A percentile compares a stretch with the other conserved stretches of the same genome.
These are phyloP conservation scores for Ferrisia virgata DNA, from an alignment of 2,888 invertebrate genomes.

Conservation along the genomic window DNA sequence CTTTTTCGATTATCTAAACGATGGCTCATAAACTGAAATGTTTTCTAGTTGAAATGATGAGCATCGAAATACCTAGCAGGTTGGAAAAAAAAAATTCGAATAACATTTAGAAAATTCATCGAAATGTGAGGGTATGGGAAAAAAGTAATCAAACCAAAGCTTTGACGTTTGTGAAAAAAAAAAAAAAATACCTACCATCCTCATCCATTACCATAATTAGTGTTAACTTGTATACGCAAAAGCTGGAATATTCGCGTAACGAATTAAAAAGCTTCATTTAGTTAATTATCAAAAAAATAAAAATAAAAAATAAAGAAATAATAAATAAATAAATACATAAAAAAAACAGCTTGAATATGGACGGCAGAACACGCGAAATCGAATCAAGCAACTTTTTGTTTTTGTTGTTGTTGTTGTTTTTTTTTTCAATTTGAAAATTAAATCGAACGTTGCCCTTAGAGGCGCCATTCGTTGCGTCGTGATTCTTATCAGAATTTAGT, in stretches of 20 bases:
- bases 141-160: conserved; percentile 19
- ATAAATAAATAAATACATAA: no score
- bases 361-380: neutral
- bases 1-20: no score
- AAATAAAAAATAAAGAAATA: no score
- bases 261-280: conserved; percentile 25
- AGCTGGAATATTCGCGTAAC: neutral
- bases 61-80: neutral
- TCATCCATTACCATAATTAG: conserved; percentile 41
- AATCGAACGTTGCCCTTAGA: conserved; percentile 20
- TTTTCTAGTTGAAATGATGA: neutral
- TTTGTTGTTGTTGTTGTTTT: neutral
- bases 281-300: conserved; percentile 1
- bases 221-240: neutral
- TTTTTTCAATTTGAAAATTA: conserved; percentile 26
- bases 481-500: conserved; percentile 30
- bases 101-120: neutral
- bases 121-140: neutral
- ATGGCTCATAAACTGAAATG: neutral
- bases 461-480: conserved; percentile 27
- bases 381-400: conserved; percentile 6
- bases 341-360: neutral
- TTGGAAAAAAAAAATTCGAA: neutral
- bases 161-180: conserved; percentile 3
- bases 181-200: conserved; percentile 9